Evolutionary conservation across 2,888 invertebrate species (phyloP).

Genomic region (Mythimna loreyi): DNA sequence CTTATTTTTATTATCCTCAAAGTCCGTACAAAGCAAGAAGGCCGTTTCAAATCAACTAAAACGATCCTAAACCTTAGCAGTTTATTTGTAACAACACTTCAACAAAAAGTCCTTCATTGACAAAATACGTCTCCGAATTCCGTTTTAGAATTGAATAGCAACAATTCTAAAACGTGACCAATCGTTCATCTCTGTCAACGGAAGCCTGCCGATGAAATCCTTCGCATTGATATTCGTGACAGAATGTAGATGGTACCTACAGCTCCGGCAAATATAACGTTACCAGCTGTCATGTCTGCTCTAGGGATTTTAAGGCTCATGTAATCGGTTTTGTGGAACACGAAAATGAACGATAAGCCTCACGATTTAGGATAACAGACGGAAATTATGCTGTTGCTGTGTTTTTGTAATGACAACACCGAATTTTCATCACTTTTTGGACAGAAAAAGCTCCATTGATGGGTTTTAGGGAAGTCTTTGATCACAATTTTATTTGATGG

Average conservation of each 20-base stretch:
- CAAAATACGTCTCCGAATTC: conserved; percentile 15
- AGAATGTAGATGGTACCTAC: conserved; percentile 27
- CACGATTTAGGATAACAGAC: conserved; percentile 3
- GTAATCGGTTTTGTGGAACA: conserved; percentile 7
- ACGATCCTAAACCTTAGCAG: neutral
- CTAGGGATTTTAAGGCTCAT: conserved; percentile 32
- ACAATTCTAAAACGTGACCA: conserved; percentile 47
- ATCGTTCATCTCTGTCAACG: conserved; percentile 58
- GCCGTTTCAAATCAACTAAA: neutral
- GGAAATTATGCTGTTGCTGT: neutral
- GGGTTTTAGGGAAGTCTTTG: neutral
- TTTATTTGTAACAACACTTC: neutral
- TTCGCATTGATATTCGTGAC: conserved; percentile 56
- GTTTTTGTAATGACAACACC: neutral
- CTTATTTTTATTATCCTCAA: too few species aligned
- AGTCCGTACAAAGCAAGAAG: neutral
- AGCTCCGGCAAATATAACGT: conserved; percentile 23
- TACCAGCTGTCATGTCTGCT: conserved; percentile 27
- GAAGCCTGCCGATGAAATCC: conserved; percentile 54
- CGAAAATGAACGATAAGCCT: conserved; percentile 2
- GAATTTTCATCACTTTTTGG: neutral
- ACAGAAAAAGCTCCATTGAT: neutral
- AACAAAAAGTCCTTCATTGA: neutral
- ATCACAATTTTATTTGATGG: too few species aligned
- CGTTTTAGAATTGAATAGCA: conserved; percentile 37